phyloP scores from a whole-genome alignment of 2,888 invertebrate species.

The Pterostichus madidus region DNA sequence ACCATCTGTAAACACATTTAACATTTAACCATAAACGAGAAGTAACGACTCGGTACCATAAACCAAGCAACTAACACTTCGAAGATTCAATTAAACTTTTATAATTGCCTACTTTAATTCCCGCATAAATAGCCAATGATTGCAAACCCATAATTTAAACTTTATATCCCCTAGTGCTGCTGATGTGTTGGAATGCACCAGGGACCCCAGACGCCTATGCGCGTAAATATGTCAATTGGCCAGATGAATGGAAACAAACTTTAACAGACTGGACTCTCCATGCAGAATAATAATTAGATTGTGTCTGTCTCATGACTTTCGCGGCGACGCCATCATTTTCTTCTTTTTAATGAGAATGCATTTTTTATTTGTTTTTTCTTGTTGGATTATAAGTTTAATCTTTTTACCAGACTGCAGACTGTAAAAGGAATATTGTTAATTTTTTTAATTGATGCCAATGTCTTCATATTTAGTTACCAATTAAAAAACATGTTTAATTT shows the following conservation, averaged over 20 bases:
- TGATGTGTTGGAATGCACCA: constrained; percentile 24
- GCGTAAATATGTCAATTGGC: constrained; percentile 42
- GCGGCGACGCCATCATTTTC: constrained; percentile 5
- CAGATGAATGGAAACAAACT: constrained; percentile 31
- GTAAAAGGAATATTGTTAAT: constrained; percentile 6
- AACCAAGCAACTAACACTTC: constrained; percentile 16
- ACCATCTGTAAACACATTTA: constrained; percentile 10
- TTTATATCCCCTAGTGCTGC: constrained; percentile 8
- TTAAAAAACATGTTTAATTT: background rate
- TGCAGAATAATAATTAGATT: constrained; percentile 48
- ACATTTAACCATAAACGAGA: constrained; percentile 17
- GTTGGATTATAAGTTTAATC: constrained; percentile 12
- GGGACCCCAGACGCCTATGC: constrained; percentile 4
- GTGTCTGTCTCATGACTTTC: constrained; percentile 21
- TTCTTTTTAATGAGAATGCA: constrained; percentile 5
- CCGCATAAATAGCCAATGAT: constrained; percentile 23
- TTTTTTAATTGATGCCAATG: constrained; percentile 41
- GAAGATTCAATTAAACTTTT: constrained; percentile 47
- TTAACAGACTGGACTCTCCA: constrained; percentile 1
- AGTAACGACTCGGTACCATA: constrained; percentile 3
- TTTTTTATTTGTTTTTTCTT: constrained; percentile 19
- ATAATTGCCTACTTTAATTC: constrained; percentile 37
- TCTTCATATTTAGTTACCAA: background rate
- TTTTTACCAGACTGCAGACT: constrained; percentile 8
- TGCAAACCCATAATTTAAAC: constrained; percentile 39